These are phyloP conservation scores for Onthophagus taurus DNA, from an alignment of 1,140 invertebrate species.

Conservation along the genomic window DNA sequence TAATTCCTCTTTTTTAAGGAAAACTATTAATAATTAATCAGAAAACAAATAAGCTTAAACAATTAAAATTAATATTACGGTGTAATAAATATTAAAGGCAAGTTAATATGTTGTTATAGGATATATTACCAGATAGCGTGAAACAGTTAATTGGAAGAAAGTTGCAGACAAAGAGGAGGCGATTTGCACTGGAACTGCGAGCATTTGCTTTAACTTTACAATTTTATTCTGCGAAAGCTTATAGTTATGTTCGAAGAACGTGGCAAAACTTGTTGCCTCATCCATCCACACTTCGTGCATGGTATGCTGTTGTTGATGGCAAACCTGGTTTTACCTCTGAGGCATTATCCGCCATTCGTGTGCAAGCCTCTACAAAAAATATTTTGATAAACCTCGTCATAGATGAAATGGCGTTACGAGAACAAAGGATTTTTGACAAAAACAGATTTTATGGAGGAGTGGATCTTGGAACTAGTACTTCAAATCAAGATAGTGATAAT, in stretches of 20 bases:
- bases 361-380: slow-evolving; percentile 9
- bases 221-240: slow-evolving; percentile 5
- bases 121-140: neutral
- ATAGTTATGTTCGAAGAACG: slow-evolving; percentile 5
- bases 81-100: too few species aligned
- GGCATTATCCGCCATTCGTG: slow-evolving; percentile 28
- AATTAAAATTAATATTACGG: too few species aligned
- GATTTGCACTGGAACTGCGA: neutral
- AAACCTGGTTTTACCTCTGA: slow-evolving; percentile 34
- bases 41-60: too few species aligned
- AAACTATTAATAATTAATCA: too few species aligned
- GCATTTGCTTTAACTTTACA: slow-evolving; percentile 11
- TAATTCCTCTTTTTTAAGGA: too few species aligned
- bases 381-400: slow-evolving; percentile 13
- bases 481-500: slow-evolving; percentile 18
- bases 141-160: neutral
- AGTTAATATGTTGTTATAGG: too few species aligned
- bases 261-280: slow-evolving; percentile 31
- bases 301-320: slow-evolving; percentile 31
- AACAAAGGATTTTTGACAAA: slow-evolving; percentile 10
- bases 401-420: slow-evolving; percentile 23
- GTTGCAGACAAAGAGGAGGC: neutral
- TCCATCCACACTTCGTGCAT: slow-evolving; percentile 30
- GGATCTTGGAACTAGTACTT: slow-evolving; percentile 21
- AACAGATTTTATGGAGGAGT: slow-evolving; percentile 20